These are phyloP conservation scores for Xestobium rufovillosum DNA, from an alignment of 2,888 invertebrate species.

Conservation along the genomic window DNA sequence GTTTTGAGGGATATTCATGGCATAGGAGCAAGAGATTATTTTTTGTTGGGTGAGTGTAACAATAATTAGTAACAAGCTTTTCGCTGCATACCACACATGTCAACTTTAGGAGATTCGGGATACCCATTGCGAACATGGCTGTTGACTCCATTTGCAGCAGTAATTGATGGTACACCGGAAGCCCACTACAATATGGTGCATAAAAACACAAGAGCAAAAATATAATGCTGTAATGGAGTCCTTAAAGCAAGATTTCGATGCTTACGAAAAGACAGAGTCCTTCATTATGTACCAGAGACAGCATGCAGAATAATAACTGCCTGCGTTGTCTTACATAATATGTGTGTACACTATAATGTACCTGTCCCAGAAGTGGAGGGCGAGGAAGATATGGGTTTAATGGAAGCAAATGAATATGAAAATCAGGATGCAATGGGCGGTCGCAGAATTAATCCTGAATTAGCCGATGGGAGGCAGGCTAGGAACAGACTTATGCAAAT, in stretches of 20 bases:
- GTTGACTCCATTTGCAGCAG: slow-evolving; percentile 9
- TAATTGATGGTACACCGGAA: slow-evolving; percentile 1
- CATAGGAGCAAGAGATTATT: slow-evolving; percentile 6
- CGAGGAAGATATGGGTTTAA: no score
- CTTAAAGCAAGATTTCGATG: slow-evolving; percentile 5
- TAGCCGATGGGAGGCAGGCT: no score
- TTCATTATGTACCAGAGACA: slow-evolving; percentile 4
- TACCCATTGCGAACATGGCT: slow-evolving; percentile 15
- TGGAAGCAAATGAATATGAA: no score
- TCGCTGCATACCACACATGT: no score
- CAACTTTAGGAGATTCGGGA: slow-evolving; percentile 16
- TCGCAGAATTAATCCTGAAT: no score
- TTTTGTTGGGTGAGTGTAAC: neutral
- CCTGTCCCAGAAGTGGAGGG: no score
- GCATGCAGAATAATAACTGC: slow-evolving; percentile 5
- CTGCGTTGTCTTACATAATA: slow-evolving; percentile 7
- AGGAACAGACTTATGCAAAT: no score
- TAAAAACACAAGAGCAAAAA: no score
- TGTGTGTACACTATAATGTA: no score
- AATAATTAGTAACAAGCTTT: no score
- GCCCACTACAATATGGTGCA: neutral
- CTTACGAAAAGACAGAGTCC: neutral
- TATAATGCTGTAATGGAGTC: neutral
- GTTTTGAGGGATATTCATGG: slow-evolving; percentile 6
- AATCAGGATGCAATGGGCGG: no score